A percentile compares a stretch with the other conserved stretches of the same genome.
Evolutionary conservation across 1,140 invertebrate species (phyloP).

Genomic region (Bombus soroeensis): DNA sequence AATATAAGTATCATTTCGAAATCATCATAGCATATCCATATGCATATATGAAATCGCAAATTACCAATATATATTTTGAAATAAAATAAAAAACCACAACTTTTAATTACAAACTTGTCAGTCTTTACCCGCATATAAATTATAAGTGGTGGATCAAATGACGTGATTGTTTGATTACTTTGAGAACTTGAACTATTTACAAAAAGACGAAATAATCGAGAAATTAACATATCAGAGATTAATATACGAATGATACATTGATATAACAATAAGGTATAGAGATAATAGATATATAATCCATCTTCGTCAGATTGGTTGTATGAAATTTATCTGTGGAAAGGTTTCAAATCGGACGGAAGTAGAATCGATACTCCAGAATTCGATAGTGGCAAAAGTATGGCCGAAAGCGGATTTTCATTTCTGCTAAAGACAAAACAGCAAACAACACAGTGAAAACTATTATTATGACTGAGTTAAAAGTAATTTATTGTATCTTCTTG

Average conservation of each 20-base stretch:
- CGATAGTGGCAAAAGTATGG: constrained; percentile 70
- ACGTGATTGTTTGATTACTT: background rate
- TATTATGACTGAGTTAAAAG: constrained; percentile 80
- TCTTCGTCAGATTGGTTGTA: constrained; percentile 24
- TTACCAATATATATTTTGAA: background rate
- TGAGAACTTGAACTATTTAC: background rate
- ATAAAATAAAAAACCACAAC: background rate
- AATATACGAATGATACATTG: constrained; percentile 1
- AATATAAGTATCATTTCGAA: background rate
- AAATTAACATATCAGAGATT: background rate
- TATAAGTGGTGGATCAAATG: background rate
- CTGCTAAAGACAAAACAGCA: constrained; percentile 70
- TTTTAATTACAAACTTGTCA: background rate
- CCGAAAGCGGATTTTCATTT: constrained; percentile 74
- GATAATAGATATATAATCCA: constrained; percentile 18
- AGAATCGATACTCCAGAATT: constrained; percentile 65
- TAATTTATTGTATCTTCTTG: constrained; percentile 78
- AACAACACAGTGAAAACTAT: constrained; percentile 61
- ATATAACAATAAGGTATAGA: constrained; percentile 34
- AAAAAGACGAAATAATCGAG: background rate
- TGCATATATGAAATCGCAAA: background rate
- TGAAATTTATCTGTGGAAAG: constrained; percentile 29
- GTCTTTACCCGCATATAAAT: background rate
- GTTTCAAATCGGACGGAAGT: constrained; percentile 54
- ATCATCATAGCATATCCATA: background rate